Conservation (phyloP, 2,113 vertebrate species). For the Chunga burmeisteri region DNA sequence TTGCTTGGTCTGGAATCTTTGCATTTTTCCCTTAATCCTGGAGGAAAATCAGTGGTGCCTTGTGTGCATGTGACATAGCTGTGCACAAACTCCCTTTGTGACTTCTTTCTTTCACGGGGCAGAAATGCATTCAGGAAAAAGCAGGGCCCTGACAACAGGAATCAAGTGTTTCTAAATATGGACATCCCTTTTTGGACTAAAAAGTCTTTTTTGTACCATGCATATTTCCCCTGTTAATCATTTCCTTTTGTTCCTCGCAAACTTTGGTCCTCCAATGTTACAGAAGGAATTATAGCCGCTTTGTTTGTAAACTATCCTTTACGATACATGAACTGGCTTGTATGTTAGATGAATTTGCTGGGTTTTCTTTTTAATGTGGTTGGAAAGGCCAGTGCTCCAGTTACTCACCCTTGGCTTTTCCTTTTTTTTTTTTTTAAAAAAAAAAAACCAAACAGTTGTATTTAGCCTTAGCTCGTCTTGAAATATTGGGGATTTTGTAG, state of each 20-base stretch:
- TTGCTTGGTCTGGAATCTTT: neutral
- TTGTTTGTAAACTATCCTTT: conserved; percentile 46
- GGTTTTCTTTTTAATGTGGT: neutral
- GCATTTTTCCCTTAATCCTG: neutral
- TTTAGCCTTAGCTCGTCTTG: neutral
- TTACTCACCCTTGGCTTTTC: neutral
- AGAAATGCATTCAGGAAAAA: conserved; percentile 34
- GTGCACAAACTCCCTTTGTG: neutral
- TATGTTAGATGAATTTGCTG: neutral
- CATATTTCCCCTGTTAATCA: conserved; percentile 70
- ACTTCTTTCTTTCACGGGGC: conserved; percentile 19
- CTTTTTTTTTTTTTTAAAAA: neutral
- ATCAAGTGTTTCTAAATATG: conserved; percentile 67
- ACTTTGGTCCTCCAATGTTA: conserved; percentile 33
- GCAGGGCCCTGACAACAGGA: conserved; percentile 43
- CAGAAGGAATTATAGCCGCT: conserved; percentile 16
- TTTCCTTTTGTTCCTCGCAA: conserved; percentile 62
- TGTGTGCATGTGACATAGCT: neutral
- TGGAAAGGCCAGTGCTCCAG: neutral
- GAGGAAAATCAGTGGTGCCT: neutral
- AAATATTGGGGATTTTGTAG: conserved; percentile 60
- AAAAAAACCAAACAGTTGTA: neutral
- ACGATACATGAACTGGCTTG: neutral
- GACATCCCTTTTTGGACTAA: conserved; percentile 64
- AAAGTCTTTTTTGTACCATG: conserved; percentile 57